Conservation (phyloP, 92 coral and sea anemone genomes). For the Porites cylindrica region DNA sequence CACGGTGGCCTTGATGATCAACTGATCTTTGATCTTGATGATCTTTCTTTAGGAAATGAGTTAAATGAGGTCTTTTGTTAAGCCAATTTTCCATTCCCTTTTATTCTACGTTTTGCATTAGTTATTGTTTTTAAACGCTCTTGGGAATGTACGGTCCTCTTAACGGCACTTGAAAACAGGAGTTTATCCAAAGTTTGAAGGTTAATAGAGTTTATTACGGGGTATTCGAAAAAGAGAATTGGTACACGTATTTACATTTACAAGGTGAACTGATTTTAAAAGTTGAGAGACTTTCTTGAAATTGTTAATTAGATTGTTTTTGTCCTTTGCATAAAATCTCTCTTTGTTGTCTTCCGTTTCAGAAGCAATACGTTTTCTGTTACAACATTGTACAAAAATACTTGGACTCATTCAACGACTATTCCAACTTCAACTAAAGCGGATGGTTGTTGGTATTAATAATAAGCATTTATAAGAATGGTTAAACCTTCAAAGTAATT, state of each 20-base stretch:
- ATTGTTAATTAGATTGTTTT: not conserved
- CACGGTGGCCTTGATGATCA: too few relatives aligned
- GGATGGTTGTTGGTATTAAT: not conserved
- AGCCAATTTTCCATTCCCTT: too few relatives aligned
- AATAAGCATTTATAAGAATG: not conserved
- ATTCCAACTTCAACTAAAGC: constrained; percentile 57
- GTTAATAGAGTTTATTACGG: too few relatives aligned
- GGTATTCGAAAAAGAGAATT: too few relatives aligned
- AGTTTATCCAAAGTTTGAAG: too few relatives aligned
- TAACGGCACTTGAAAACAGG: too few relatives aligned
- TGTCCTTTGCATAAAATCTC: not conserved
- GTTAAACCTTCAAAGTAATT: not conserved
- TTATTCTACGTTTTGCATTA: too few relatives aligned
- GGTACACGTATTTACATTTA: not conserved
- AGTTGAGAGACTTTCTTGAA: not conserved
- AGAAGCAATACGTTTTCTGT: constrained; percentile 70
- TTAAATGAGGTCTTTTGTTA: too few relatives aligned
- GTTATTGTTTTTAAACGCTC: too few relatives aligned
- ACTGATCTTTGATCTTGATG: too few relatives aligned
- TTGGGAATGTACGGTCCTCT: too few relatives aligned
- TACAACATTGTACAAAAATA: constrained; percentile 63
- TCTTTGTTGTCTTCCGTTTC: not conserved
- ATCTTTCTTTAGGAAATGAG: too few relatives aligned
- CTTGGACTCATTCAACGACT: constrained; percentile 70
- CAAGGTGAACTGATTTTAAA: not conserved